These are phyloP conservation scores for Leptocoma aspasia DNA, from an alignment of 2,113 vertebrate species.

Conservation along the genomic window DNA sequence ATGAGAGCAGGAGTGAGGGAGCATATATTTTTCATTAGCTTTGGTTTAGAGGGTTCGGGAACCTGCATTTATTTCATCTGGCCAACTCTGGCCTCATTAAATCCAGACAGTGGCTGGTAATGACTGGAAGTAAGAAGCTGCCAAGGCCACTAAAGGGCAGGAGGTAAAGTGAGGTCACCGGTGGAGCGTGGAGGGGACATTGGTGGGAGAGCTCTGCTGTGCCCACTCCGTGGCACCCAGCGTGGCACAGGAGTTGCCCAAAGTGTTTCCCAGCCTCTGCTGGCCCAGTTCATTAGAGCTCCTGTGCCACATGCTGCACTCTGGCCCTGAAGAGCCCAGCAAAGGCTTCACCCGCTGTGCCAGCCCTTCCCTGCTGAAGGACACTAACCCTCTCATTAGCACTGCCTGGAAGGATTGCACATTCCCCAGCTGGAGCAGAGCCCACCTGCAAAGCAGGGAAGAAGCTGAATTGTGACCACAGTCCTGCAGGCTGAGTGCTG, in stretches of 20 bases:
- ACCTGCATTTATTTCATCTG: slow-evolving; percentile 55
- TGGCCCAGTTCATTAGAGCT: not conserved
- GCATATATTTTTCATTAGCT: slow-evolving; percentile 73
- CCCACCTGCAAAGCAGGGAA: not conserved
- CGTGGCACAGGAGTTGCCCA: not conserved
- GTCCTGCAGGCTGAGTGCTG: not conserved
- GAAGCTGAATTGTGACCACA: not conserved
- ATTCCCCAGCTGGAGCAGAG: not conserved
- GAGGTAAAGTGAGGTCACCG: not conserved
- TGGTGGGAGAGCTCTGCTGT: not conserved
- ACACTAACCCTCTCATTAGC: not conserved
- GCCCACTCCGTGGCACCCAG: not conserved
- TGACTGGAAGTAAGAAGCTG: slow-evolving; percentile 55
- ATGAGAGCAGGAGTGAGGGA: slow-evolving; percentile 55
- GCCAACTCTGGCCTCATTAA: slow-evolving; percentile 35
- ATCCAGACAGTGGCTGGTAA: slow-evolving; percentile 13
- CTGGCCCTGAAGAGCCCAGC: not conserved
- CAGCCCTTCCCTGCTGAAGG: not conserved
- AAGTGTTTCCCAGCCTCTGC: not conserved
- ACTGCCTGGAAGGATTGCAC: not conserved
- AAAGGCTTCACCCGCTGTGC: not conserved
- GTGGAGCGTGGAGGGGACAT: not conserved
- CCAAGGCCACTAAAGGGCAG: not conserved
- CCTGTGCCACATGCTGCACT: fast-evolving
- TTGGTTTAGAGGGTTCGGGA: slow-evolving; percentile 48